These are phyloP conservation scores for Abramis brama DNA, from an alignment of 2,113 vertebrate genomes.

Conservation along the genomic window DNA sequence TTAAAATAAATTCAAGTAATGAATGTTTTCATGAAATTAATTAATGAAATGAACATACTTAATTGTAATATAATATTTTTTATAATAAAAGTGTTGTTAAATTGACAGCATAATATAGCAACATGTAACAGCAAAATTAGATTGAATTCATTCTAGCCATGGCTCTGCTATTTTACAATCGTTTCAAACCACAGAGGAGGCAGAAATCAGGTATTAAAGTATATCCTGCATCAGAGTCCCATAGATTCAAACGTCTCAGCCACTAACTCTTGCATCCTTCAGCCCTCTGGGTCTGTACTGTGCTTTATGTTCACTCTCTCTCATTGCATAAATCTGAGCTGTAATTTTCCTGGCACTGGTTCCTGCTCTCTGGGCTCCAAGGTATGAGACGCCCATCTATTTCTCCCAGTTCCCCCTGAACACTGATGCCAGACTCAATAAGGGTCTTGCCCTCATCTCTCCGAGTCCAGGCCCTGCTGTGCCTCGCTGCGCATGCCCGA, in stretches of 20 bases:
- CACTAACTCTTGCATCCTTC: slow-evolving; percentile 37
- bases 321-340: slow-evolving; percentile 54
- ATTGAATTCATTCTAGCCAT: slow-evolving; percentile 13
- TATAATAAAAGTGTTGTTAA: neutral
- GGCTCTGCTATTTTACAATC: neutral
- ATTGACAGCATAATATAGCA: neutral
- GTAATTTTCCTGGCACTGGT: slow-evolving; percentile 55
- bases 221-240: slow-evolving; percentile 15
- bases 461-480: neutral
- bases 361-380: slow-evolving; percentile 43
- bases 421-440: slow-evolving; percentile 46
- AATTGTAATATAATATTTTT: neutral
- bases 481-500: slow-evolving; percentile 32
- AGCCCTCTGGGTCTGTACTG: slow-evolving; percentile 21
- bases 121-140: neutral
- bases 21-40: neutral
- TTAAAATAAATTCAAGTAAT: neutral
- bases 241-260: slow-evolving; percentile 28
- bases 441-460: slow-evolving; percentile 34
- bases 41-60: neutral
- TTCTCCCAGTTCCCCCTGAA: slow-evolving; percentile 47
- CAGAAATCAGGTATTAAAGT: slow-evolving; percentile 34
- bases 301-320: slow-evolving; percentile 42
- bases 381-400: slow-evolving; percentile 53
- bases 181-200: neutral